Conservation (phyloP, 2,888 invertebrate genomes). For the Onchidella celtica region DNA sequence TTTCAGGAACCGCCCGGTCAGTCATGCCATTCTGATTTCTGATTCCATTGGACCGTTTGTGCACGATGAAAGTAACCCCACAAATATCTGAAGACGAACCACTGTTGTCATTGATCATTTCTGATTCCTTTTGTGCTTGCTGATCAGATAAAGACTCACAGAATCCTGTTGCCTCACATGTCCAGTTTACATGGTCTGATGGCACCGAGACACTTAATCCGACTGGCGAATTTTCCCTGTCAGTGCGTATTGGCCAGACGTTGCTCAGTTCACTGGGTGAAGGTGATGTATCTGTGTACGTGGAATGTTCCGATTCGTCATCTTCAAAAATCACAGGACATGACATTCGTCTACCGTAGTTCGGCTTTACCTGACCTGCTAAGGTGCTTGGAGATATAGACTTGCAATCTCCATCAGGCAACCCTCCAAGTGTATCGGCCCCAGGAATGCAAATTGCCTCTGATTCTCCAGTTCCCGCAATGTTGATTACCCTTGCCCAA, state of each 20-base stretch:
- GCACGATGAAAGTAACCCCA: background rate
- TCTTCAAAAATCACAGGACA: constrained; percentile 29
- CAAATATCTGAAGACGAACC: background rate
- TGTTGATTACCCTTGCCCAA: too few relatives aligned
- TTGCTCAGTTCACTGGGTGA: background rate
- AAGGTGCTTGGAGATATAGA: background rate
- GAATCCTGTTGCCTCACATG: background rate
- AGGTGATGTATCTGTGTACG: background rate
- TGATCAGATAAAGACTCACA: background rate
- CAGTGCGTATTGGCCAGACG: background rate
- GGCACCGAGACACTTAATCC: background rate
- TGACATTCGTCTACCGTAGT: background rate
- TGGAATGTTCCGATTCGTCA: constrained; percentile 6
- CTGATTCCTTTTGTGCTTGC: background rate
- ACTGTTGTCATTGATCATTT: background rate
- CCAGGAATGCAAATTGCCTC: constrained; percentile 11
- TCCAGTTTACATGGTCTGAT: too few relatives aligned
- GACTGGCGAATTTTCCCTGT: background rate
- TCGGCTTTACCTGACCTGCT: background rate
- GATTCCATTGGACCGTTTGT: too few relatives aligned
- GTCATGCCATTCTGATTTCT: too few relatives aligned
- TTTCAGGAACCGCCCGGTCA: too few relatives aligned
- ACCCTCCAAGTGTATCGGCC: constrained; percentile 10
- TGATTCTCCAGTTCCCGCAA: too few relatives aligned
- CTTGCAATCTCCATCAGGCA: background rate